Evolutionary conservation across 2,797 vertebrate species (phyloP).

Genomic region (Typhlichthys eigenmanni): DNA sequence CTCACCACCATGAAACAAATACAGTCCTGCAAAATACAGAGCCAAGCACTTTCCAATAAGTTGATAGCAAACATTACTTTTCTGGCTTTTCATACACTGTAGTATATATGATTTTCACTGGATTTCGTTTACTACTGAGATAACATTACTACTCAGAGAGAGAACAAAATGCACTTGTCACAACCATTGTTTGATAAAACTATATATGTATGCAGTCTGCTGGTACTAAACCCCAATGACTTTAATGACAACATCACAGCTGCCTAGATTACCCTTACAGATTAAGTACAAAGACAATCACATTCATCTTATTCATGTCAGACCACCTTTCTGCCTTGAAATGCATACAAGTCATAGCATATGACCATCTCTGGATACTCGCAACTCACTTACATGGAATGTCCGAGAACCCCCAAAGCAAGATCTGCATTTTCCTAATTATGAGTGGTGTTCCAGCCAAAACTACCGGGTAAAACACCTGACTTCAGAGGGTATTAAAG

Average conservation of each 20-base stretch:
- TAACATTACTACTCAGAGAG: conserved; percentile 74
- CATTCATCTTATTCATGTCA: conserved; percentile 70
- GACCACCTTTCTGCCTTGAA: conserved; percentile 61
- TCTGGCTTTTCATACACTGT: conserved; percentile 75
- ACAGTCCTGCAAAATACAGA: conserved; percentile 77
- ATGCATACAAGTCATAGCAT: conserved; percentile 55
- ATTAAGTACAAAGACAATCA: conserved; percentile 73
- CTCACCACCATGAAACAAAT: conserved; percentile 78
- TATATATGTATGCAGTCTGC: conserved; percentile 71
- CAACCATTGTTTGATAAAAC: conserved; percentile 76
- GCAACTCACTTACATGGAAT: conserved; percentile 54
- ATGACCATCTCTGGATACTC: conserved; percentile 38
- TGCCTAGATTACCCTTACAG: conserved; percentile 76
- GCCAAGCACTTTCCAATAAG: conserved; percentile 79
- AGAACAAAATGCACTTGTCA: conserved; percentile 78
- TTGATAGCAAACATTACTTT: conserved; percentile 73
- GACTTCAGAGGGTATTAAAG: conserved; percentile 26
- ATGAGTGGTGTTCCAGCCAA: conserved; percentile 20
- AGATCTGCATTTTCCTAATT: conserved; percentile 37
- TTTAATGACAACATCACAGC: conserved; percentile 76
- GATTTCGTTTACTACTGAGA: conserved; percentile 74
- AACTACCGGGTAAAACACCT: conserved; percentile 4
- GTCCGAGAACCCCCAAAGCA: conserved; percentile 52
- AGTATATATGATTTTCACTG: conserved; percentile 74
- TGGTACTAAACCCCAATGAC: conserved; percentile 75